Evolutionary conservation across 2,113 vertebrate genomes (phyloP).

Genomic region (Platycercus adscitus): DNA sequence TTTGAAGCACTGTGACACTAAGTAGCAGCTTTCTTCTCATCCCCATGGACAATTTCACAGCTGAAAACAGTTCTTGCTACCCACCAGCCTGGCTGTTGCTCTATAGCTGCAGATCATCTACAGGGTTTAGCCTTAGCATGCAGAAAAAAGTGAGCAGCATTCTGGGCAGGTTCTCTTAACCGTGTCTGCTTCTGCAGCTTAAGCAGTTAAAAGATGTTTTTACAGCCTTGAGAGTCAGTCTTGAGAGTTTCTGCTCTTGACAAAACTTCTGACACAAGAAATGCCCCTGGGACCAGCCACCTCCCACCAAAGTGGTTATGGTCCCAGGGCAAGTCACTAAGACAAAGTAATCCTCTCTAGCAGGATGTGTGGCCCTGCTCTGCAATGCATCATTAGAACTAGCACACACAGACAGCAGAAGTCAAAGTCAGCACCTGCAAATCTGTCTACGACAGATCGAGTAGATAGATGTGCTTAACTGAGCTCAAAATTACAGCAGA

Average conservation of each 20-base stretch:
- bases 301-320: background rate
- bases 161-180: background rate
- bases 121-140: background rate
- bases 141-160: background rate
- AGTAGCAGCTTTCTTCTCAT: background rate
- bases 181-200: background rate
- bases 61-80: background rate
- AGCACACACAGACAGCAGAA: background rate
- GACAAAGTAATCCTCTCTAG: background rate
- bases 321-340: background rate
- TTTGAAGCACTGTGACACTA: background rate
- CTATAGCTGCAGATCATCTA: background rate
- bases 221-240: background rate
- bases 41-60: background rate
- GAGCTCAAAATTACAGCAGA: background rate
- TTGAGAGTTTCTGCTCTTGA: background rate
- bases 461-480: background rate
- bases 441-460: background rate
- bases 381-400: background rate
- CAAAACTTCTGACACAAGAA: background rate
- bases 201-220: background rate
- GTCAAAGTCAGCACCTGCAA: background rate
- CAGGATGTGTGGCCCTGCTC: background rate
- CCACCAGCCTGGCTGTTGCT: background rate
- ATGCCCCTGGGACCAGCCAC: background rate